These are phyloP conservation scores for Amaurobius ferox DNA, from an alignment of 2,888 invertebrate genomes.

Conservation along the genomic window DNA sequence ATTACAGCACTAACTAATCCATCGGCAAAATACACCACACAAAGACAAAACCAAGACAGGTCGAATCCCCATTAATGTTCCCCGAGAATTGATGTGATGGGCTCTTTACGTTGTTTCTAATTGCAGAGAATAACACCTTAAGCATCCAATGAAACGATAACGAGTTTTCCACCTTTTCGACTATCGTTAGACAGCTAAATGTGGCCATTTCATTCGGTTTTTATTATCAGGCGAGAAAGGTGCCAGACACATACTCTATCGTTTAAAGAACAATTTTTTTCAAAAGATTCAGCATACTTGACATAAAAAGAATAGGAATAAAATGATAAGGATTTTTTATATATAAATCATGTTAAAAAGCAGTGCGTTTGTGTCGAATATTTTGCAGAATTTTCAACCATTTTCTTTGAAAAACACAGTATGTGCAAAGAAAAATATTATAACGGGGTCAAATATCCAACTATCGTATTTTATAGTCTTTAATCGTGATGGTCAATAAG, in stretches of 20 bases:
- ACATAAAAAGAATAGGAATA: no score
- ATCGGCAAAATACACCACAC: not conserved
- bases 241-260: not conserved
- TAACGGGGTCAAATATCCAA: no score
- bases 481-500: no score
- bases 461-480: no score
- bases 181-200: not conserved
- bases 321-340: no score
- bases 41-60: conserved; percentile 14
- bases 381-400: no score
- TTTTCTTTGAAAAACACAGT: no score
- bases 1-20: not conserved
- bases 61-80: conserved; percentile 56
- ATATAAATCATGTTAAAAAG: no score
- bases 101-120: conserved; percentile 55
- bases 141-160: conserved; percentile 42
- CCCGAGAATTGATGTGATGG: conserved; percentile 51
- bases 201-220: not conserved
- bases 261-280: no score
- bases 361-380: no score
- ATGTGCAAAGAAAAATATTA: no score
- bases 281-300: no score
- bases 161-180: conserved; percentile 48
- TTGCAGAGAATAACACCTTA: conserved; percentile 58
- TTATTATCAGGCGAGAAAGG: not conserved